phyloP scores from a whole-genome alignment of 2,113 vertebrate genomes.

The Alligator mississippiensis region DNA sequence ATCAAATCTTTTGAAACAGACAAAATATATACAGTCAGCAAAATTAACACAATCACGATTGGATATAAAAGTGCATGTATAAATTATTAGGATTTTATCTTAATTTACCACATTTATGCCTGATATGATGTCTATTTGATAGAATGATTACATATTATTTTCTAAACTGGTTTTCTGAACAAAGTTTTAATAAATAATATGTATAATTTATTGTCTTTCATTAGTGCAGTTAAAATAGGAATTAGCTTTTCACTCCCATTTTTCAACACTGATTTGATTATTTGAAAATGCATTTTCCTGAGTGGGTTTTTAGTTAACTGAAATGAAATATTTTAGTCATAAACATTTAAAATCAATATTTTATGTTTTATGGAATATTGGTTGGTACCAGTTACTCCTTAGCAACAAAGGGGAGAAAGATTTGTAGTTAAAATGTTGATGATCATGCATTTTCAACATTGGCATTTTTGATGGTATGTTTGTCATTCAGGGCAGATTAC shows the following conservation, averaged over 20 bases:
- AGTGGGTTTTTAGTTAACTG: slow-evolving; percentile 61
- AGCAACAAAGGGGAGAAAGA: slow-evolving; percentile 14
- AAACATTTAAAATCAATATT: slow-evolving; percentile 75
- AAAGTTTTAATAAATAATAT: slow-evolving; percentile 64
- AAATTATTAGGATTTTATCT: slow-evolving; percentile 54
- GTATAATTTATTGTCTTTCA: slow-evolving; percentile 74
- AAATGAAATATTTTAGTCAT: slow-evolving; percentile 64
- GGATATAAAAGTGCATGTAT: slow-evolving; percentile 56
- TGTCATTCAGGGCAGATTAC: slow-evolving; percentile 10
- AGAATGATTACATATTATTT: slow-evolving; percentile 62
- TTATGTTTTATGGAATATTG: slow-evolving; percentile 61
- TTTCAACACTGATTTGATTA: slow-evolving; percentile 65
- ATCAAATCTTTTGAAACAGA: slow-evolving; percentile 66
- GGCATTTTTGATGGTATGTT: neutral
- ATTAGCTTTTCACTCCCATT: slow-evolving; percentile 51
- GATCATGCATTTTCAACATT: neutral
- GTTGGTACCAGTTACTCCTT: slow-evolving; percentile 42
- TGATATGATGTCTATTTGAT: slow-evolving; percentile 42
- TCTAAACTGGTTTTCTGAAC: slow-evolving; percentile 68
- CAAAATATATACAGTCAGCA: slow-evolving; percentile 40
- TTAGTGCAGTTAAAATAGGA: slow-evolving; percentile 64
- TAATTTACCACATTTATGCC: slow-evolving; percentile 49
- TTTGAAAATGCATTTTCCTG: slow-evolving; percentile 70
- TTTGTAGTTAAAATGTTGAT: slow-evolving; percentile 25
- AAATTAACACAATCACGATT: slow-evolving; percentile 6